Evolutionary conservation across 2,113 vertebrate species (phyloP).

Genomic region (Puffinus mauretanicus): DNA sequence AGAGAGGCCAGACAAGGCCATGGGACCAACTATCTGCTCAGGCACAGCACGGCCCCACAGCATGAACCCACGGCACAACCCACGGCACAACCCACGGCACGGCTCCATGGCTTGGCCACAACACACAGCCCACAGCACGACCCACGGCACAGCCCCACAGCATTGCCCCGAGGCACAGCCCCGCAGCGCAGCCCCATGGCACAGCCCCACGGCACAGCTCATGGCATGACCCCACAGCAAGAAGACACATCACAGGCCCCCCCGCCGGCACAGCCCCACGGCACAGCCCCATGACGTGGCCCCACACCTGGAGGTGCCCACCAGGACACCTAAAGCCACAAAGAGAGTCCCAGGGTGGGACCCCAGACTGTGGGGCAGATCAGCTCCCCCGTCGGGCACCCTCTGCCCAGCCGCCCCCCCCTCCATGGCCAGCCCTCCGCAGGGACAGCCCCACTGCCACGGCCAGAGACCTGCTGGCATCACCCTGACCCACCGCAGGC

Average conservation of each 20-base stretch:
- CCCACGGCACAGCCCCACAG: not conserved
- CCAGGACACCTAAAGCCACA: not conserved
- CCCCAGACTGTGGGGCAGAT: not conserved
- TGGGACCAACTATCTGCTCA: not conserved
- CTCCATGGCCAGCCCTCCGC: not conserved
- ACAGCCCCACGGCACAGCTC: not conserved
- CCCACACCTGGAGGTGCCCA: not conserved
- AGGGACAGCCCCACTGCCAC: not conserved
- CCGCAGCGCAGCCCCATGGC: not conserved
- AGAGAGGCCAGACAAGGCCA: not conserved
- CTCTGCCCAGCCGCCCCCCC: not conserved
- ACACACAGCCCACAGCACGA: not conserved
- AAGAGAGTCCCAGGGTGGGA: not conserved
- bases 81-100: not conserved
- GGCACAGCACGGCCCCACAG: not conserved
- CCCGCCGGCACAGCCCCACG: not conserved
- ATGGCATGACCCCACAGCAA: not conserved
- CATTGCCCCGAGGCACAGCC: not conserved
- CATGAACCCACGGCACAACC: not conserved
- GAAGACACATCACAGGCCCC: not conserved
- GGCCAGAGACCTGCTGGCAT: not conserved
- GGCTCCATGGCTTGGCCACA: not conserved
- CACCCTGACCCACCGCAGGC: fast-evolving
- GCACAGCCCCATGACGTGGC: not conserved
- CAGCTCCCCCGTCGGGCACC: too few species aligned